Evolutionary conservation across 2,113 vertebrate species (phyloP), one percentile per base, ranked within the genome.

Genomic region (Vanacampus margaritifer): DNA sequence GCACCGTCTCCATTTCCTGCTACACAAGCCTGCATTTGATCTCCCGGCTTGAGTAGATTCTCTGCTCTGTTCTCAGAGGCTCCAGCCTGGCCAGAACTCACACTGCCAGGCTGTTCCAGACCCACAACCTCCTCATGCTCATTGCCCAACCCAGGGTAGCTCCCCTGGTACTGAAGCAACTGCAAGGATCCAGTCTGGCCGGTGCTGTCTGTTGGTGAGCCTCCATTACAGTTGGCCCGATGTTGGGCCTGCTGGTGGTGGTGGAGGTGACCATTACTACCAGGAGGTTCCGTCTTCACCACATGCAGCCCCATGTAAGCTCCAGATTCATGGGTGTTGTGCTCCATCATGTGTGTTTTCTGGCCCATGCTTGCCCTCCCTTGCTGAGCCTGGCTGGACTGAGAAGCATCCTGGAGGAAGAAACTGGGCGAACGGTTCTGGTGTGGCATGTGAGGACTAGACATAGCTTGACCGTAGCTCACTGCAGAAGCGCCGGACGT

Each of bases 351-450:
- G 74, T 93, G 91, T 68, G 88, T 78, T 86, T 93, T 92, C 81
- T 90, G 92, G 60, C 81, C 78, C 62, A 89, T 62, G 74, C 66
- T 73, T 66, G 86, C 75, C 64, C 89, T 86, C 79, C 90, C 87
- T 65, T 90, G 88, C 72, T 89, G 88, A 64, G 76, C 11, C 89
- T 91, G 85, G 92, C 89, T 39, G 73, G 90, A 85, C 88, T 91
- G 92, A 91, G 95, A 90, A 85, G 93, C 86, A 16, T 98, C 97
- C 88, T 99, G 97, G 81, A 99, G 93, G 90, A 98, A 99, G 91
- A 99, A 99, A 92, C 95, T 98, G 3, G 97, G 96, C 11, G 95
- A 98, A 58, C 92, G 94, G 72, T 90, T 98, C 90, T 98, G 96
- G 90, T 98, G 95, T 79, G 94, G 86, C 83, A 93, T 81, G 0